phyloP scores from a whole-genome alignment of 2,797 vertebrate species.

The Ptychobarbus kaznakovi region DNA sequence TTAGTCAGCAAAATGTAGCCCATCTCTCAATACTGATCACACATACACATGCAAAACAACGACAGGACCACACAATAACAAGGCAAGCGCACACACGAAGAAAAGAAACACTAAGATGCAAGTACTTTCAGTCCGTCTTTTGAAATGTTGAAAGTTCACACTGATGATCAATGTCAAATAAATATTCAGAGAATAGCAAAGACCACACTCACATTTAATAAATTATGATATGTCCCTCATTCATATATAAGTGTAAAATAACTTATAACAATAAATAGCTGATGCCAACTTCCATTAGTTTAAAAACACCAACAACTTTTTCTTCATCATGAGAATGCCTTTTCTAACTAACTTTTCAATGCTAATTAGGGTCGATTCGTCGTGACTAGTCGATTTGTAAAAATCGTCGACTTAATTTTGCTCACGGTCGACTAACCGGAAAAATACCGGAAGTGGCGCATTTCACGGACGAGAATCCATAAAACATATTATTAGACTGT shows the following conservation, averaged over 20 bases:
- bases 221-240: not conserved
- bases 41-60: slow-evolving; percentile 24
- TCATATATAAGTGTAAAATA: not conserved
- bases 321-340: not conserved
- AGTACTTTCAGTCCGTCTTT: not conserved
- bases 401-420: too few species aligned
- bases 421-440: too few species aligned
- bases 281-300: not conserved
- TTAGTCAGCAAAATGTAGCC: slow-evolving; percentile 55
- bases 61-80: slow-evolving; percentile 31
- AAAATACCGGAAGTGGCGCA: too few species aligned
- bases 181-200: not conserved
- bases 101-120: not conserved
- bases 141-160: not conserved
- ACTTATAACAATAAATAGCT: not conserved
- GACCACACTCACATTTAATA: not conserved
- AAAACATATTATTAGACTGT: too few species aligned
- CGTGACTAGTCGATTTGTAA: too few species aligned
- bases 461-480: too few species aligned
- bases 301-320: not conserved
- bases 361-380: not conserved
- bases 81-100: not conserved
- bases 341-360: not conserved
- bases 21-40: slow-evolving; percentile 37
- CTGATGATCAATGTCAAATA: not conserved